phyloP scores from a whole-genome alignment of 2,888 invertebrate genomes.

The Coleophora flavipennella region DNA sequence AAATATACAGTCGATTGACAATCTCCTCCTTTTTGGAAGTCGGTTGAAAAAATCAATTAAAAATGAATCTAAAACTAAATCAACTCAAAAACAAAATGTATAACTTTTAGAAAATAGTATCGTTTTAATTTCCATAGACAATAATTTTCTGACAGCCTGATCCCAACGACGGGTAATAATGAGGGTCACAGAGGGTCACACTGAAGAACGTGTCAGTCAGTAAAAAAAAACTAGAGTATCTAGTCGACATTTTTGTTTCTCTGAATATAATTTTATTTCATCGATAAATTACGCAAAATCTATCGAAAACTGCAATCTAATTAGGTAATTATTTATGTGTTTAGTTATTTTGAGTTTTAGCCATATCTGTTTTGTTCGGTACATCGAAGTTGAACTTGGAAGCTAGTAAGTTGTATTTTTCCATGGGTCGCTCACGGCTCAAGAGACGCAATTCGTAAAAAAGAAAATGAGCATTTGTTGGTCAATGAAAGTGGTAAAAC shows the following conservation, averaged over 20 bases:
- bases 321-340: constrained; percentile 4
- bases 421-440: constrained; percentile 10
- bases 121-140: too few relatives aligned
- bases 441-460: constrained; percentile 12
- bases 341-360: background rate
- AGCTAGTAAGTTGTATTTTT: constrained; percentile 7
- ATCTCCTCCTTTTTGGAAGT: too few relatives aligned
- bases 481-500: constrained; percentile 45
- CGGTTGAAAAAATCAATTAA: too few relatives aligned
- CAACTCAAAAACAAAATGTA: too few relatives aligned
- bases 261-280: constrained; percentile 10
- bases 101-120: too few relatives aligned
- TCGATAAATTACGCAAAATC: constrained; percentile 4
- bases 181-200: too few relatives aligned
- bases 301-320: background rate
- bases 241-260: constrained; percentile 26
- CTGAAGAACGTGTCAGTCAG: constrained; percentile 19
- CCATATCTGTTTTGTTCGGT: too few relatives aligned
- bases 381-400: constrained; percentile 1
- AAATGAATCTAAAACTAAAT: too few relatives aligned
- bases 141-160: too few relatives aligned
- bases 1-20: too few relatives aligned
- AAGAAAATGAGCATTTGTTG: constrained; percentile 12
- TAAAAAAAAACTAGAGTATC: constrained; percentile 18
- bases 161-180: too few relatives aligned